Percentiles rank a stretch among this genome's conserved stretches.
phyloP scores from a whole-genome alignment of 1,140 invertebrate species.

The Neodiprion pinetum region DNA sequence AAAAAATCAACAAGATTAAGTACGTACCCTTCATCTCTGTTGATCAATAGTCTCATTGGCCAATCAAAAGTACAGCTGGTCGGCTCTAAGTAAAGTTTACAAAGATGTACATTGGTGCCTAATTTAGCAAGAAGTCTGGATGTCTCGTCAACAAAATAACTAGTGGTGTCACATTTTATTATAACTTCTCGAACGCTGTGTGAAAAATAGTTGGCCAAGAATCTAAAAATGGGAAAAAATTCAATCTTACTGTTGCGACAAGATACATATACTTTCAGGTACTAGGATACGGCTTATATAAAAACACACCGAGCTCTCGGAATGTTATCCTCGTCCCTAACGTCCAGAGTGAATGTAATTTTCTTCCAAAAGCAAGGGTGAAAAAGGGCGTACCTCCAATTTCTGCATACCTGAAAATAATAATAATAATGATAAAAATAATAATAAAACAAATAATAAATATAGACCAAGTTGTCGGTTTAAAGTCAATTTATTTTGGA shows the following conservation, averaged over 20 bases:
- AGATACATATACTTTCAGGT: background rate
- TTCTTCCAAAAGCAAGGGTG: conserved; percentile 69
- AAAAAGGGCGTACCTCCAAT: conserved; percentile 69
- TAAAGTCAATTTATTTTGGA: background rate
- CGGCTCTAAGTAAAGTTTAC: conserved; percentile 53
- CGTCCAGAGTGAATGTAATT: conserved; percentile 52
- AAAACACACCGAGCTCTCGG: conserved; percentile 51
- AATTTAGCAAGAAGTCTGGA: conserved; percentile 49
- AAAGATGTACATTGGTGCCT: conserved; percentile 49
- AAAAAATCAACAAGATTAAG: background rate
- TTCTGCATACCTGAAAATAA: conserved; percentile 60
- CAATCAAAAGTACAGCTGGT: conserved; percentile 46
- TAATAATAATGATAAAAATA: background rate
- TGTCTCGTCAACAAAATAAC: conserved; percentile 38
- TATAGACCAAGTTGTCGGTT: background rate
- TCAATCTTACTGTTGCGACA: background rate
- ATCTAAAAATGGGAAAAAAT: conserved; percentile 31
- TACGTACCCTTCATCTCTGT: conserved; percentile 40
- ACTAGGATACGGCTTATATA: too few species aligned
- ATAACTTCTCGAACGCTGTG: conserved; percentile 56
- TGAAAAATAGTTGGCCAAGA: conserved; percentile 48
- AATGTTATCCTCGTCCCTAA: conserved; percentile 52
- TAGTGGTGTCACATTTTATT: conserved; percentile 47
- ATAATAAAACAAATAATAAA: background rate
- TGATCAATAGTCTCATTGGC: conserved; percentile 15